Conservation (phyloP, 2,888 invertebrate genomes). For the Lysandra bellargus region DNA sequence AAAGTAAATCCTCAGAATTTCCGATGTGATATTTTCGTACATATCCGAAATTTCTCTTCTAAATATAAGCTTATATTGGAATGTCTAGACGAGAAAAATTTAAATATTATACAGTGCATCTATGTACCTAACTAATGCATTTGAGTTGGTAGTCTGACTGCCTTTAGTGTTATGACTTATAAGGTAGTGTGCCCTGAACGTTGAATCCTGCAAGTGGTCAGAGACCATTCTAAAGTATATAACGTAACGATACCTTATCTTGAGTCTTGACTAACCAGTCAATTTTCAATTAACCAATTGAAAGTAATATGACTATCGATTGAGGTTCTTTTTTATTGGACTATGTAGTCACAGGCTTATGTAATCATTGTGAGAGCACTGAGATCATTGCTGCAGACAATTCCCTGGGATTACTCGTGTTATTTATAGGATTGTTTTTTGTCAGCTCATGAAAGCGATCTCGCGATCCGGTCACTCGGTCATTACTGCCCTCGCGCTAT, state of each 20-base stretch:
- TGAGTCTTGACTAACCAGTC: too few species aligned
- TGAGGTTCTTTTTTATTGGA: not conserved
- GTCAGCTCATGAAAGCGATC: conserved; percentile 34
- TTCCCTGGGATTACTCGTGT: not conserved
- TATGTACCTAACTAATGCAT: too few species aligned
- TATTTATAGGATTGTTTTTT: conserved; percentile 32
- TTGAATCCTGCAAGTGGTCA: too few species aligned
- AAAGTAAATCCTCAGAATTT: not conserved
- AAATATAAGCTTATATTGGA: too few species aligned
- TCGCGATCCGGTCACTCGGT: conserved; percentile 72
- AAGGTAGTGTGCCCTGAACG: too few species aligned
- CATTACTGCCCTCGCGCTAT: conserved; percentile 77
- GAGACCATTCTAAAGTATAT: too few species aligned
- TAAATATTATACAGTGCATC: too few species aligned
- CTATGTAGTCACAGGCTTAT: not conserved
- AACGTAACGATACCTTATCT: too few species aligned
- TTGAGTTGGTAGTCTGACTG: too few species aligned
- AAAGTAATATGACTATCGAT: not conserved
- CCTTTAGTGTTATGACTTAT: too few species aligned
- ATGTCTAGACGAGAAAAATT: too few species aligned
- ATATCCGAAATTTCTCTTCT: too few species aligned
- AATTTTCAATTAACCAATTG: not conserved
- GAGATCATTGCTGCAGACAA: not conserved
- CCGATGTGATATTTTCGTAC: not conserved
- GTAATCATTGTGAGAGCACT: not conserved